Conservation (phyloP, 2,113 vertebrate species). For the Morone chrysops region DNA sequence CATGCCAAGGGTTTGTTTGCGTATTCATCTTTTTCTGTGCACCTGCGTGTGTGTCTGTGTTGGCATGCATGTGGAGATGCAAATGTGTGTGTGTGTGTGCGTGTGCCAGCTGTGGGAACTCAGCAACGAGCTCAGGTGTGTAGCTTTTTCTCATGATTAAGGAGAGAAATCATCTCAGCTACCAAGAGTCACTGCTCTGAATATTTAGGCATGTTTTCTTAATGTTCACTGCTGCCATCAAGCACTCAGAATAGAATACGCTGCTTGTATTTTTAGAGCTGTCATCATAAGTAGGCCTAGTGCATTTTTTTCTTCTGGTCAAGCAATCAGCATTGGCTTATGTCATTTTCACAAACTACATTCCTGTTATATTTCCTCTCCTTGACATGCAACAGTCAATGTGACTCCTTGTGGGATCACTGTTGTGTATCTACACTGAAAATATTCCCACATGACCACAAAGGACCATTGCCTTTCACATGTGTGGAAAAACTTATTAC, state of each 20-base stretch:
- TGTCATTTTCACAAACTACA: slow-evolving; percentile 41
- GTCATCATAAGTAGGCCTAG: slow-evolving; percentile 58
- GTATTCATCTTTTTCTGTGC: slow-evolving; percentile 46
- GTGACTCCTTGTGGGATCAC: background rate
- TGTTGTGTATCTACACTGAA: slow-evolving; percentile 27
- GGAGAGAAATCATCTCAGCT: slow-evolving; percentile 46
- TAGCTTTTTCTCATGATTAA: slow-evolving; percentile 51
- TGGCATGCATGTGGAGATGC: slow-evolving; percentile 21
- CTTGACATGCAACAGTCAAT: background rate
- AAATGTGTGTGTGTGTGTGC: slow-evolving; percentile 8
- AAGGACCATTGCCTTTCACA: slow-evolving; percentile 38
- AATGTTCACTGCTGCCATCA: slow-evolving; percentile 48
- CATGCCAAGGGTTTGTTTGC: slow-evolving; percentile 38
- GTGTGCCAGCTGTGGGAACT: slow-evolving; percentile 51
- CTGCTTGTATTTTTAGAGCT: slow-evolving; percentile 72
- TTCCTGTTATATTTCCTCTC: background rate
- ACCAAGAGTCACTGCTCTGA: slow-evolving; percentile 39
- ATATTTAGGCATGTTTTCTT: slow-evolving; percentile 63
- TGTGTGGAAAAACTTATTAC: slow-evolving; percentile 65
- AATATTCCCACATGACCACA: slow-evolving; percentile 36
- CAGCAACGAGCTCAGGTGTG: slow-evolving; percentile 69
- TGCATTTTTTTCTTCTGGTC: slow-evolving; percentile 51
- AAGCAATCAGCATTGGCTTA: slow-evolving; percentile 46
- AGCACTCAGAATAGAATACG: slow-evolving; percentile 64
- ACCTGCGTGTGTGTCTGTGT: slow-evolving; percentile 37